Conservation (phyloP, 2,113 vertebrate genomes). For the Dolichallabes microphthalmus region DNA sequence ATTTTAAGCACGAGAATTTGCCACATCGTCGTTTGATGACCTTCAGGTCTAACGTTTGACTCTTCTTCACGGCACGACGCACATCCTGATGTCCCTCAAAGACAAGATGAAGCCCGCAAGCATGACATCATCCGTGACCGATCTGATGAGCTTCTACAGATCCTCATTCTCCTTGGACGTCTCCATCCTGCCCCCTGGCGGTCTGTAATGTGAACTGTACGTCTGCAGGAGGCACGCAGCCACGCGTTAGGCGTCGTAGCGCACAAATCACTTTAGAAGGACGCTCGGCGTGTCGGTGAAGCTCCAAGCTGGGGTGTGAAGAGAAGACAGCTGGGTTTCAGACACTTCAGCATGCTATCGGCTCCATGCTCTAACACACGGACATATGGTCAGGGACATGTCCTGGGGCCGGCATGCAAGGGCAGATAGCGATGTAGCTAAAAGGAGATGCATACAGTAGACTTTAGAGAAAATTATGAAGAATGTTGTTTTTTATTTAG, state of each 20-base stretch:
- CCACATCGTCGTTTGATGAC: not conserved
- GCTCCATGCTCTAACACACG: not conserved
- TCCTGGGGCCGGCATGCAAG: not conserved
- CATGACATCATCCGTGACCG: conserved; percentile 38
- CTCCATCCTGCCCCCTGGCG: conserved; percentile 42
- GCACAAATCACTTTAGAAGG: conserved; percentile 24
- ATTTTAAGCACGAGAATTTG: not conserved
- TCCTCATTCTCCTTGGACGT: not conserved
- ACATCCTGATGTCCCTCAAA: not conserved
- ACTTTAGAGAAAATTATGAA: not conserved
- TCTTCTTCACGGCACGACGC: no score
- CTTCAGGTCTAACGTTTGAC: not conserved
- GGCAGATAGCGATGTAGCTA: not conserved
- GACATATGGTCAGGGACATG: conserved; percentile 12
- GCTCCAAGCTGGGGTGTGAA: not conserved
- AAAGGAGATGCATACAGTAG: not conserved
- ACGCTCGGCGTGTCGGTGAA: not conserved
- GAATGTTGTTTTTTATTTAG: not conserved
- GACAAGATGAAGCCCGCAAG: conserved; percentile 3
- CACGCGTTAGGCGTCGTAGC: not conserved
- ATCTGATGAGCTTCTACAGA: not conserved
- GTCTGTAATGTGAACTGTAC: not conserved
- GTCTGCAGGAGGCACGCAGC: not conserved
- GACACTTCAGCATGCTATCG: conserved; percentile 21
- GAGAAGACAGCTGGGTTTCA: conserved; percentile 5